Percentiles rank a stretch among this genome's conserved stretches.
These are phyloP conservation scores for Lagorchestes hirsutus DNA, from an alignment of 2,797 vertebrate species.

Conservation along the genomic window DNA sequence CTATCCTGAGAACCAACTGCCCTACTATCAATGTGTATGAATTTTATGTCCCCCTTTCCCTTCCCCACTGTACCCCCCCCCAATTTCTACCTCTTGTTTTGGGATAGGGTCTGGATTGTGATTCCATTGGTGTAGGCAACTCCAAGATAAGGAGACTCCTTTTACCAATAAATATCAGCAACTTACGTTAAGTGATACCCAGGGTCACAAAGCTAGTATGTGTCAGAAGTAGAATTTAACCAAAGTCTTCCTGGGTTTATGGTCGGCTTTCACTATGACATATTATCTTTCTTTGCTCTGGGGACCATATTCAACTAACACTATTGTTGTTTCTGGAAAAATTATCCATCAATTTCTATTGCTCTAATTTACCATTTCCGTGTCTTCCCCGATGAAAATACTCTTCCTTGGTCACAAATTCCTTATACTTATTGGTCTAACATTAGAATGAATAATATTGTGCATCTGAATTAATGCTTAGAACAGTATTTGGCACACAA, in stretches of 20 bases:
- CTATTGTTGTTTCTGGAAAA: background rate
- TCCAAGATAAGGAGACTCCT: background rate
- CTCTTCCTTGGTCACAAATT: background rate
- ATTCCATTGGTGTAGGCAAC: background rate
- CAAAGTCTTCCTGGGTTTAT: background rate
- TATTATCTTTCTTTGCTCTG: background rate
- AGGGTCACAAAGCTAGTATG: background rate
- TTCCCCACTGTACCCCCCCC: background rate
- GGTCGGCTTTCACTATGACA: background rate
- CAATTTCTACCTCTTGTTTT: background rate
- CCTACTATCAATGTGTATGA: background rate
- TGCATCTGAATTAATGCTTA: background rate
- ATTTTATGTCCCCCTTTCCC: background rate
- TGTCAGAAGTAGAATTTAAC: background rate
- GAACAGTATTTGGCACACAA: background rate
- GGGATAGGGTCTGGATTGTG: background rate
- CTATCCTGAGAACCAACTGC: background rate
- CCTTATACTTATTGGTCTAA: conserved; percentile 27
- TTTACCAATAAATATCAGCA: background rate
- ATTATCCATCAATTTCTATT: background rate
- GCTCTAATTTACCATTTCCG: background rate
- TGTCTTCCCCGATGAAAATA: background rate
- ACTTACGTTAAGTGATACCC: background rate
- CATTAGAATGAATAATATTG: background rate
- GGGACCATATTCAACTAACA: background rate